Conservation (phyloP, 2,888 invertebrate species). For the Polyommatus icarus region DNA sequence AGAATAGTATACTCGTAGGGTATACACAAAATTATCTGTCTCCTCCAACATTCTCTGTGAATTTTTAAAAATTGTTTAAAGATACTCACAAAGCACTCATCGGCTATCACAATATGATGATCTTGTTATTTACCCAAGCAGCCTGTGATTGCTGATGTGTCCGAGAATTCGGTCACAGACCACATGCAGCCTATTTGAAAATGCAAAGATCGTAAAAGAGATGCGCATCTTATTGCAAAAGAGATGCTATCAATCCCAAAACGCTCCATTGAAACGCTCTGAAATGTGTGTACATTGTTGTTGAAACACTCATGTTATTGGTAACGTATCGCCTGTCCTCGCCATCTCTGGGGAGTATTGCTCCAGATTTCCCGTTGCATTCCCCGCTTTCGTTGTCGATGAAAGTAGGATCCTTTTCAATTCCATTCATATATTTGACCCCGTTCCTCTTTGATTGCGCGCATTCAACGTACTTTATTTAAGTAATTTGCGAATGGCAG, state of each 20-base stretch:
- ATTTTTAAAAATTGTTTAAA: neutral
- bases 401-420: conserved; percentile 26
- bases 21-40: too few species aligned
- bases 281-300: conserved; percentile 6
- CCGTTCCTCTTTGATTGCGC: conserved; percentile 21
- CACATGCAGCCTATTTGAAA: too few species aligned
- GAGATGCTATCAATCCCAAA: neutral
- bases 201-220: neutral
- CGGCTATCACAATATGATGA: neutral
- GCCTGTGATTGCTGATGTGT: too few species aligned
- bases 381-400: conserved; percentile 22
- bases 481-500: conserved; percentile 9
- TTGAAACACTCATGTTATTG: conserved; percentile 5
- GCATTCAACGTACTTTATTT: conserved; percentile 22
- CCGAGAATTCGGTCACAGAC: too few species aligned
- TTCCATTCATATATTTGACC: conserved; percentile 21
- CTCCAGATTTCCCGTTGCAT: conserved; percentile 25
- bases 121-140: neutral
- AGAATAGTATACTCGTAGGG: too few species aligned
- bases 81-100: neutral
- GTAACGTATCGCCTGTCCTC: conserved; percentile 4
- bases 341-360: conserved; percentile 4
- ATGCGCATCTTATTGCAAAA: neutral
- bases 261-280: neutral
- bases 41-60: too few species aligned